Conservation (phyloP, 2,888 invertebrate species). For the Terebella lapidaria region DNA sequence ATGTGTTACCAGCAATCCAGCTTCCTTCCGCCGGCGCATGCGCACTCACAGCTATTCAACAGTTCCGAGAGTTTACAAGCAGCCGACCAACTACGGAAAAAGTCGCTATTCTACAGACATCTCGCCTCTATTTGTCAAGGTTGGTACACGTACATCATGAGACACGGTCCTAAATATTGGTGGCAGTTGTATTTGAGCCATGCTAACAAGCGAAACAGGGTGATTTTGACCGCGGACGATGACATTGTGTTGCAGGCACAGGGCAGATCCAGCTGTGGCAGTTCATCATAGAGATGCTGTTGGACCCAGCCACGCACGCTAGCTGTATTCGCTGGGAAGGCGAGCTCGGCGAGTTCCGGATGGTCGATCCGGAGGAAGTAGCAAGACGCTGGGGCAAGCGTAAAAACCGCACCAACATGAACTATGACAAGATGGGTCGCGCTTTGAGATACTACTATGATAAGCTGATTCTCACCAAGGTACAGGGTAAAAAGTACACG, state of each 20-base stretch:
- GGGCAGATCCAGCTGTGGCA: slow-evolving; percentile 97
- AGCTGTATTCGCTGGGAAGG: slow-evolving; percentile 96
- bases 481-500: slow-evolving; percentile 25
- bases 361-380: slow-evolving; percentile 92
- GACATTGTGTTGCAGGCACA: slow-evolving; percentile 22
- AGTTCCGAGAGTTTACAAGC: neutral
- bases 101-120: neutral
- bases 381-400: slow-evolving; percentile 91
- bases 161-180: neutral
- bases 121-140: slow-evolving; percentile 1
- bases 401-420: slow-evolving; percentile 95
- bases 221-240: too few relatives aligned
- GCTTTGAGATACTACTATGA: slow-evolving; percentile 53
- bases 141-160: neutral
- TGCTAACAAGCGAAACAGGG: too few relatives aligned
- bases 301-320: slow-evolving; percentile 72
- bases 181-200: neutral
- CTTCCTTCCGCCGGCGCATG: neutral
- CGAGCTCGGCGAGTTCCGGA: slow-evolving; percentile 89
- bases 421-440: slow-evolving; percentile 92
- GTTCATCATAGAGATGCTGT: slow-evolving; percentile 91
- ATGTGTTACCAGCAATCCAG: neutral
- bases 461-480: slow-evolving; percentile 47
- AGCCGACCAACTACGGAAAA: neutral
- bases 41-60: neutral